Conservation (phyloP, 2,113 vertebrate genomes). For the Nesoenas mayeri region DNA sequence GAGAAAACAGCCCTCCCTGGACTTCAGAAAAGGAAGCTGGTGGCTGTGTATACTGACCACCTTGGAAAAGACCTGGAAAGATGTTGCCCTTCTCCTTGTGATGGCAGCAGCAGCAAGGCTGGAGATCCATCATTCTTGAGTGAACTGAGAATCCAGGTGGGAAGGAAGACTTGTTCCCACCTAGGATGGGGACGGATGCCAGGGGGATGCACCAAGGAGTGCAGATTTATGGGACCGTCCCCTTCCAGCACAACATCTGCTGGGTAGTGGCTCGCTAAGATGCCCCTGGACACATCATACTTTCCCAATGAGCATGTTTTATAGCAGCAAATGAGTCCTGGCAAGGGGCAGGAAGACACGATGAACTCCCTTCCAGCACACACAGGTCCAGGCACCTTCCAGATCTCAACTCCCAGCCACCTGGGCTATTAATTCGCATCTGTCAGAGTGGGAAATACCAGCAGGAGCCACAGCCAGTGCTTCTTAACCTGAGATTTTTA, state of each 20-base stretch:
- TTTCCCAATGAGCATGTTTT: not conserved
- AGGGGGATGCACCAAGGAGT: not conserved
- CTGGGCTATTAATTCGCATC: not conserved
- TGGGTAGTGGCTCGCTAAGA: not conserved
- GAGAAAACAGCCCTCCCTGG: not conserved
- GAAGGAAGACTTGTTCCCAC: not conserved
- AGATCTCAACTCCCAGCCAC: not conserved
- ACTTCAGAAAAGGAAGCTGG: not conserved
- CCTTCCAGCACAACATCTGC: not conserved
- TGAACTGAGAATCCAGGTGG: not conserved
- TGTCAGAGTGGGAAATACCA: not conserved
- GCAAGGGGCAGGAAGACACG: not conserved
- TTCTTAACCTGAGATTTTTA: not conserved
- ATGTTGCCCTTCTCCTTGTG: fast-evolving
- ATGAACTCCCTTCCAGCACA: not conserved
- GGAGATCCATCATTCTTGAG: not conserved
- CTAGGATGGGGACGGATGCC: not conserved
- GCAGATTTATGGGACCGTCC: not conserved
- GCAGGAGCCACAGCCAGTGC: fast-evolving
- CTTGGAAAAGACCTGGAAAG: not conserved
- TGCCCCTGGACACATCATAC: not conserved
- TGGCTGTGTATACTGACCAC: not conserved
- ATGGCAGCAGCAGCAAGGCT: not conserved
- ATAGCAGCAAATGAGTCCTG: not conserved
- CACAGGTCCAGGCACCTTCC: not conserved